Percentiles rank a stretch among this genome's conserved stretches.
Conservation (phyloP, 2,888 invertebrate genomes). For the Syrista parreyssii region DNA sequence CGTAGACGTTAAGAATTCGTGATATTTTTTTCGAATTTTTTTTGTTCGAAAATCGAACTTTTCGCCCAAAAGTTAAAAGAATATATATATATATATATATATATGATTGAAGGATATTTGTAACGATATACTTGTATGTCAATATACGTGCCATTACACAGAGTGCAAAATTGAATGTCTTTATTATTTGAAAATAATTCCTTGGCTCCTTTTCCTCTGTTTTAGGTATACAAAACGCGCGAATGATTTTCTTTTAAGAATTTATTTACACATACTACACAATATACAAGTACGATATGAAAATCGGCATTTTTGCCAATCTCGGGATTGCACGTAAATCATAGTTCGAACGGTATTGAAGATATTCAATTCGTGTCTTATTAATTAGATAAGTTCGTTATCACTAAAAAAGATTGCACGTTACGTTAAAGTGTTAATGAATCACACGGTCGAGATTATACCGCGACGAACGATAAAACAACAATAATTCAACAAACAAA, state of each 20-base stretch:
- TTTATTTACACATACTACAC: conserved; percentile 48
- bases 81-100: conserved; percentile 15
- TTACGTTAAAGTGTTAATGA: conserved; percentile 9
- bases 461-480: conserved; percentile 15
- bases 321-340: conserved; percentile 24
- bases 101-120: conserved; percentile 39
- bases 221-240: background rate
- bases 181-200: background rate
- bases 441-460: conserved; percentile 14
- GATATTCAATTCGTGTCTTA: background rate
- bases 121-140: conserved; percentile 47
- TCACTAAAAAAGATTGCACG: conserved; percentile 16
- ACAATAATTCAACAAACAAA: conserved; percentile 22
- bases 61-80: background rate
- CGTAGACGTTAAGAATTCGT: background rate
- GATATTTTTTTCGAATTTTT: background rate
- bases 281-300: conserved; percentile 39
- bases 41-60: background rate
- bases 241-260: conserved; percentile 27
- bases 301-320: conserved; percentile 14
- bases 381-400: conserved; percentile 10
- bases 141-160: conserved; percentile 35
- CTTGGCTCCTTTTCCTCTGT: background rate
- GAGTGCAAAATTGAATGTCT: conserved; percentile 6
- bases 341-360: background rate